Percentiles rank a stretch among this genome's conserved stretches.
These are phyloP conservation scores for Phataginus tricuspis DNA, from an alignment of 2,797 vertebrate genomes.

Conservation along the genomic window DNA sequence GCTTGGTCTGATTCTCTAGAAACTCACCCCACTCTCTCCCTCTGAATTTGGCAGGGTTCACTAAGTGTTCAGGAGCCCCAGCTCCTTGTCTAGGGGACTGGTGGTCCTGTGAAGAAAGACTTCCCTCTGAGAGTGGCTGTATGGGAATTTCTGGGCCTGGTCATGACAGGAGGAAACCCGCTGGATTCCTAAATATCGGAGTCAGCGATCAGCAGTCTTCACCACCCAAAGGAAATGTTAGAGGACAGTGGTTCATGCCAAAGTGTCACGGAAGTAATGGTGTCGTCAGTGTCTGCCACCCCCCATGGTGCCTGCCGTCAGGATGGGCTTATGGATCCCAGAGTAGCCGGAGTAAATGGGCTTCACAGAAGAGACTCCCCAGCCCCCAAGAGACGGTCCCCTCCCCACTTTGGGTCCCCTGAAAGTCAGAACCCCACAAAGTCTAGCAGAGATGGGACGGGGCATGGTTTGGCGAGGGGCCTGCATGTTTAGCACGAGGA, in stretches of 20 bases:
- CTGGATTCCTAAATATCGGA: neutral
- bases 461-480: slow-evolving; percentile 53
- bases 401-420: neutral
- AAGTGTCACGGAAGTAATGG: neutral
- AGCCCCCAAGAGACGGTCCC: neutral
- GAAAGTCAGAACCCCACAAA: neutral
- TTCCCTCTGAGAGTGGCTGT: neutral
- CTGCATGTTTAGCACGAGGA: slow-evolving; percentile 62
- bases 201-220: neutral
- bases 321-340: neutral
- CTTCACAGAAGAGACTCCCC: neutral
- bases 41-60: neutral
- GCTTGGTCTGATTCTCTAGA: neutral
- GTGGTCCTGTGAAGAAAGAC: neutral
- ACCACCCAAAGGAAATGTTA: neutral
- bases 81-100: neutral
- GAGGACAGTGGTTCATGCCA: neutral
- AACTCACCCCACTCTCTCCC: neutral
- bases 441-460: neutral
- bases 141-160: neutral
- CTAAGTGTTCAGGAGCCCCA: neutral
- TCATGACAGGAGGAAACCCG: neutral
- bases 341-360: neutral
- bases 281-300: neutral
- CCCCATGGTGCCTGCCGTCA: too few species aligned